phyloP scores from a whole-genome alignment of 1,140 invertebrate species.

The Aphaenogaster rudis region DNA sequence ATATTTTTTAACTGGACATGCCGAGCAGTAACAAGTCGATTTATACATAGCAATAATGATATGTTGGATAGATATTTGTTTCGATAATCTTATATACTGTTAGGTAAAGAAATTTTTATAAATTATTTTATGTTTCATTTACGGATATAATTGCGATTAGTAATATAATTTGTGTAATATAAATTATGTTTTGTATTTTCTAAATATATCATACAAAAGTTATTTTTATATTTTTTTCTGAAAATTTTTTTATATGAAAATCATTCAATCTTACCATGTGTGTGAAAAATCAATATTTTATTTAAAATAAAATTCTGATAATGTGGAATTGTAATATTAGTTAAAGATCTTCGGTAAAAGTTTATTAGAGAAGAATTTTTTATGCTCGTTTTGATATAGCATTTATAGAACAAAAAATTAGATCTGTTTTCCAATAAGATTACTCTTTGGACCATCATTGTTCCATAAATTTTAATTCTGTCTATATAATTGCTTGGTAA shows the following conservation, averaged over 20 bases:
- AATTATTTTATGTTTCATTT: not conserved
- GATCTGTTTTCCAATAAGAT: not conserved
- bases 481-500: not conserved
- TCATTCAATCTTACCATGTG: not conserved
- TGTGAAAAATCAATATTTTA: constrained; percentile 2
- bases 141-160: not conserved
- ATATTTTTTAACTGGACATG: constrained; percentile 28
- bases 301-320: not conserved
- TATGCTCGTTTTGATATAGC: not conserved
- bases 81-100: not conserved
- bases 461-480: not conserved
- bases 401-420: not conserved
- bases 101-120: not conserved
- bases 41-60: constrained; percentile 9
- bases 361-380: not conserved
- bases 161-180: not conserved
- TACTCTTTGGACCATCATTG: not conserved
- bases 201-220: not conserved
- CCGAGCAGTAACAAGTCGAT: not conserved
- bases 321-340: not conserved
- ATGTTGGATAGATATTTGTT: not conserved
- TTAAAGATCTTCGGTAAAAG: not conserved
- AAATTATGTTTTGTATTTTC: not conserved
- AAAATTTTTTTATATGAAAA: not conserved
- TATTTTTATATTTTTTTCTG: not conserved